Conservation (phyloP, 2,797 vertebrate species). For the Coracias cyanogaster region DNA sequence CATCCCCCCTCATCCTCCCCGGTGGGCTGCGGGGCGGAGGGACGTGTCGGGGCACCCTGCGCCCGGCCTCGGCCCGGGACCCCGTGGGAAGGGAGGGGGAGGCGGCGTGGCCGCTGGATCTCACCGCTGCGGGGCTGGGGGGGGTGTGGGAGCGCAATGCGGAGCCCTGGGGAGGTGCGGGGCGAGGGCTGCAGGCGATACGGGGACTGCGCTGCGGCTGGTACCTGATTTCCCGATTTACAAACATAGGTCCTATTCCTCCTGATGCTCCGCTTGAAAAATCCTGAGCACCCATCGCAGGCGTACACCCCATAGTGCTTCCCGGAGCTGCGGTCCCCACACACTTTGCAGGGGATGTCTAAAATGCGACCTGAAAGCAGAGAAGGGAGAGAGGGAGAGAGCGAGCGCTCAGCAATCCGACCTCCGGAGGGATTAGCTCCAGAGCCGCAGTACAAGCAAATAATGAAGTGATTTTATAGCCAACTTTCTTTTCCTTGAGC, state of each 20-base stretch:
- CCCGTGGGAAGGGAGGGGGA: background rate
- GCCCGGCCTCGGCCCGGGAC: background rate
- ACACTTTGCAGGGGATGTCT: constrained; percentile 99
- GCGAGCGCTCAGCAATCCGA: constrained; percentile 71
- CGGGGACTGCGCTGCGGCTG: background rate
- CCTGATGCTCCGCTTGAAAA: constrained; percentile 98
- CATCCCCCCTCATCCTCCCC: background rate
- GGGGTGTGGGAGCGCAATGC: too few relatives aligned
- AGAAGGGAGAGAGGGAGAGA: constrained; percentile 16
- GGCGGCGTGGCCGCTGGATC: background rate
- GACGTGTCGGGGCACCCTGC: background rate
- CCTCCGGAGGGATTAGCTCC: constrained; percentile 75
- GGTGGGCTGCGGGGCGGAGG: background rate
- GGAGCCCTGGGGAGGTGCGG: background rate
- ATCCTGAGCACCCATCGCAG: constrained; percentile 97
- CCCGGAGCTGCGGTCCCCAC: constrained; percentile 96
- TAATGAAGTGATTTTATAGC: constrained; percentile 82
- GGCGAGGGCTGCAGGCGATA: background rate
- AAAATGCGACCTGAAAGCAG: constrained; percentile 91
- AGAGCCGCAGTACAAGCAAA: constrained; percentile 77
- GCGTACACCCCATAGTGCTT: constrained; percentile 99
- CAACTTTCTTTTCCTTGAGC: constrained; percentile 79
- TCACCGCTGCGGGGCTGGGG: background rate
- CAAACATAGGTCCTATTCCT: constrained; percentile 97
- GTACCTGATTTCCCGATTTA: constrained; percentile 98